Conservation (phyloP, 2,888 invertebrate species). For the Diabrotica balteata region DNA sequence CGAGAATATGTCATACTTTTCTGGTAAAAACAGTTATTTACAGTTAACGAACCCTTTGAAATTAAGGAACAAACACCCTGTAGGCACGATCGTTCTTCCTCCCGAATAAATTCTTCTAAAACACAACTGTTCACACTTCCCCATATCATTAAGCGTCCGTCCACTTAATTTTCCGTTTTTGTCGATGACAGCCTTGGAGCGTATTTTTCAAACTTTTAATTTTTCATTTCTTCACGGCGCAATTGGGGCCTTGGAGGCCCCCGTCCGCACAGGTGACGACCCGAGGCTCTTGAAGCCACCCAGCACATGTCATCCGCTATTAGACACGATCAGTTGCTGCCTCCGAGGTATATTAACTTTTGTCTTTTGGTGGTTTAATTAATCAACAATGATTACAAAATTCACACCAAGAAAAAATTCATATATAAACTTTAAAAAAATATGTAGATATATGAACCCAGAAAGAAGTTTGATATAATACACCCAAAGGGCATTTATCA, state of each 20-base stretch:
- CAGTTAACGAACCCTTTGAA: too few species aligned
- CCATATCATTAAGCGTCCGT: slow-evolving; percentile 14
- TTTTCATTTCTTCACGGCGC: slow-evolving; percentile 12
- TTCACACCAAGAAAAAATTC: too few species aligned
- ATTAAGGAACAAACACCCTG: too few species aligned
- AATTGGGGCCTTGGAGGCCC: slow-evolving; percentile 11
- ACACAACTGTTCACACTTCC: slow-evolving; percentile 17
- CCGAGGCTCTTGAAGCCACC: slow-evolving; percentile 26
- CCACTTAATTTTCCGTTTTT: slow-evolving; percentile 21
- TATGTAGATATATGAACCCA: too few species aligned
- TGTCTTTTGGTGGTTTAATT: too few species aligned
- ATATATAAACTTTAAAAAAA: too few species aligned
- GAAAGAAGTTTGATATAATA: too few species aligned
- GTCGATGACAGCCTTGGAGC: slow-evolving; percentile 19
- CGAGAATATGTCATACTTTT: too few species aligned
- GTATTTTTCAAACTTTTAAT: slow-evolving; percentile 18
- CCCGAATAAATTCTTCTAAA: slow-evolving; percentile 5
- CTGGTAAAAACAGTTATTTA: too few species aligned
- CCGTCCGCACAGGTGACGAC: slow-evolving; percentile 31
- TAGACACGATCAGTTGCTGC: slow-evolving; percentile 48
- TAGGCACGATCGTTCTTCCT: too few species aligned
- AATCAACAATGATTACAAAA: too few species aligned
- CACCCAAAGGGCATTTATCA: too few species aligned
- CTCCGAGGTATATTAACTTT: slow-evolving; percentile 14
- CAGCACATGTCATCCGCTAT: slow-evolving; percentile 55